Evolutionary conservation across 2,113 vertebrate species (phyloP).

Genomic region (Aythya baeri): DNA sequence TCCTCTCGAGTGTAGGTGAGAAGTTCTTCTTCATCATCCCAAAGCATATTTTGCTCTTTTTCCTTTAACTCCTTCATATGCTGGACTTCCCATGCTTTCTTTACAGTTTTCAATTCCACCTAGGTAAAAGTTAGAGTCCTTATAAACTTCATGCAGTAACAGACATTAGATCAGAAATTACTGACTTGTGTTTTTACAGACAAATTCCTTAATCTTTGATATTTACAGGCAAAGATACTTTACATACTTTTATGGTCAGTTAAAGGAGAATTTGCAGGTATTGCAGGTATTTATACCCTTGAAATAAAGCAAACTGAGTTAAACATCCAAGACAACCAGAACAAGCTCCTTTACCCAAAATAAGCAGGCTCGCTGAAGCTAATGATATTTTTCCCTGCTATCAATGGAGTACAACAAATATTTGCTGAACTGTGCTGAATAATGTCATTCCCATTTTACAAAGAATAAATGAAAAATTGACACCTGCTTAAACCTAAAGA

Average conservation of each 20-base stretch:
- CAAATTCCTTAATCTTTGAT: not conserved
- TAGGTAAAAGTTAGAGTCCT: slow-evolving; percentile 38
- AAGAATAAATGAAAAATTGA: not conserved
- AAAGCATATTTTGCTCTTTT: slow-evolving; percentile 78
- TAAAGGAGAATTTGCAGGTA: not conserved
- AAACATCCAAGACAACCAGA: not conserved
- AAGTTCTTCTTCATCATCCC: slow-evolving; percentile 88
- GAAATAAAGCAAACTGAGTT: not conserved
- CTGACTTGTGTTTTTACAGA: not conserved
- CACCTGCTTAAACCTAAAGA: not conserved
- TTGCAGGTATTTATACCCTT: not conserved
- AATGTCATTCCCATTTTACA: not conserved
- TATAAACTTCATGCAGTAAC: not conserved
- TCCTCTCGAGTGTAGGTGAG: slow-evolving; percentile 93
- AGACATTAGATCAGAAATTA: not conserved
- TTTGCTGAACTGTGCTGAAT: not conserved
- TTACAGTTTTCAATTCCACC: slow-evolving; percentile 81
- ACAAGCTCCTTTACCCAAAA: not conserved
- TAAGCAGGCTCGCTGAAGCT: not conserved
- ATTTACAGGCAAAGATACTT: not conserved
- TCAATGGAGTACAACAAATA: not conserved
- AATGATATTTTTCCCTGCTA: fast-evolving
- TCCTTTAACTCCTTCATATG: slow-evolving; percentile 86
- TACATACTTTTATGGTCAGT: not conserved
- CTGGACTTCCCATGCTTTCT: slow-evolving; percentile 86